phyloP scores from a whole-genome alignment of 2,888 invertebrate species.

The Smittia aterrima region DNA sequence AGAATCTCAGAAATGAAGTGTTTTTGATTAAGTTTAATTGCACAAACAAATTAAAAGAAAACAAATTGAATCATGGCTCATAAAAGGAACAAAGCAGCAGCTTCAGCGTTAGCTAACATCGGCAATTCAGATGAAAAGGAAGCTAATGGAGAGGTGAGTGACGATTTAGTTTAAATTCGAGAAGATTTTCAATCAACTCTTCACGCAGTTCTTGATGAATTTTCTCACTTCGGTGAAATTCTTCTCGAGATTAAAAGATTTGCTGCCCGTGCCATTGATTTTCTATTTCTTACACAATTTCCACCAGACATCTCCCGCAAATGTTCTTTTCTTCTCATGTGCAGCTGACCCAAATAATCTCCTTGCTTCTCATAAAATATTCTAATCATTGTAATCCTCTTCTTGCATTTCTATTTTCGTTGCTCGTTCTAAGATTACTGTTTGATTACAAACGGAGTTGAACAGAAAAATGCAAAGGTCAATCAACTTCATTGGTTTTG shows the following conservation, averaged over 20 bases:
- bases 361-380: background rate
- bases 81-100: background rate
- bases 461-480: constrained; percentile 8
- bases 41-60: background rate
- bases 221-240: background rate
- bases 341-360: constrained; percentile 30
- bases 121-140: constrained; percentile 23
- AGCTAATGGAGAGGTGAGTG: constrained; percentile 20
- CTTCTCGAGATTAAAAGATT: too few species aligned
- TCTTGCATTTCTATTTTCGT: constrained; percentile 17
- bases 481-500: constrained; percentile 9
- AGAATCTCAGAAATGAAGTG: background rate
- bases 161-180: background rate
- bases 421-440: background rate
- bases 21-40: background rate
- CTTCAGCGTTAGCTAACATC: background rate
- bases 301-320: background rate
- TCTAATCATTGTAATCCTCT: constrained; percentile 21
- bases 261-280: too few species aligned
- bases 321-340: background rate
- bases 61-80: constrained; percentile 18
- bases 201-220: background rate
- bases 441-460: background rate
- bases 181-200: background rate
- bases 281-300: too few species aligned